A percentile compares a stretch with the other conserved stretches of the same genome.
These are phyloP conservation scores for Muraenolepis orangiensis DNA, from an alignment of 2,797 vertebrate species.

Conservation along the genomic window DNA sequence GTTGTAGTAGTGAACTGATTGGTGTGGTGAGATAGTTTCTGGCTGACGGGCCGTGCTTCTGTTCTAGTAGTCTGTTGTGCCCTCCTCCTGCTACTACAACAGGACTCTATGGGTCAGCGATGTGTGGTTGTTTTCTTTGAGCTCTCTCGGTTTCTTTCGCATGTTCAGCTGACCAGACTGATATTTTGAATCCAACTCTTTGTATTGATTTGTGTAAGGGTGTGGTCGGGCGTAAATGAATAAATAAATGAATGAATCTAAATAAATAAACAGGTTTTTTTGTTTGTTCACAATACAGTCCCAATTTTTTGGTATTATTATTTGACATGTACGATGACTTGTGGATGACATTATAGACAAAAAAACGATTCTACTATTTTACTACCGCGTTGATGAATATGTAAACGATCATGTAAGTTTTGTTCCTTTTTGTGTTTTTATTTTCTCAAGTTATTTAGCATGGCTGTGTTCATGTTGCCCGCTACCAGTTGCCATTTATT, in stretches of 20 bases:
- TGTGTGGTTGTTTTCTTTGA: conserved; percentile 65
- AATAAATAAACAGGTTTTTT: too few species aligned
- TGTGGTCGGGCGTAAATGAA: conserved; percentile 21
- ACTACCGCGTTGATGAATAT: conserved; percentile 83
- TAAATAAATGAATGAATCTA: conserved; percentile 25
- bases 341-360: conserved; percentile 90
- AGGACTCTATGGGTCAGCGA: not conserved
- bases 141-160: conserved; percentile 74
- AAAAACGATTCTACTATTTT: conserved; percentile 85
- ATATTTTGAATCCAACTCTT: conserved; percentile 74
- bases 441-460: not conserved
- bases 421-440: not conserved
- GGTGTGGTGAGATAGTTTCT: conserved; percentile 39
- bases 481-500: not conserved
- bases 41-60: conserved; percentile 26
- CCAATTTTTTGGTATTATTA: conserved; percentile 87
- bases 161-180: conserved; percentile 87
- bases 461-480: conserved; percentile 3
- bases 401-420: conserved; percentile 54
- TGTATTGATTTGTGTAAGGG: conserved; percentile 76
- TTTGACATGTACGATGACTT: conserved; percentile 95
- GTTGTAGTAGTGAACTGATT: conserved; percentile 50
- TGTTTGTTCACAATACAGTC: conserved; percentile 74
- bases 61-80: conserved; percentile 45
- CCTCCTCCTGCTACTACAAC: too few species aligned